Evolutionary conservation across 2,888 invertebrate species (phyloP), one percentile per base, ranked within the genome.

Genomic region (Xestia ashworthii): DNA sequence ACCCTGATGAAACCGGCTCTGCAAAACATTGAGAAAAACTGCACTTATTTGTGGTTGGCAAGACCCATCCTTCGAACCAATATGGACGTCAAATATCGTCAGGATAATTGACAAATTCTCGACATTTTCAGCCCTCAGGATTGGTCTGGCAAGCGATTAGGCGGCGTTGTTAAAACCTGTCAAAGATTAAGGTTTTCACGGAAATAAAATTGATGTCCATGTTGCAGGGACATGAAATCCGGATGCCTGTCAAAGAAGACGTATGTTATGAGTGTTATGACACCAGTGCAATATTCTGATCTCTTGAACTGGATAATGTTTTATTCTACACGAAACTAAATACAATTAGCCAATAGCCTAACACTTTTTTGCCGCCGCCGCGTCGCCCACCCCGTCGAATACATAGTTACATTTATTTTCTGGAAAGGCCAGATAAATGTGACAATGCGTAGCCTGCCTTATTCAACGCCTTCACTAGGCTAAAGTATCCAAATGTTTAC

Each of bases 1-100:
- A 83, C 81, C 77, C 84, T 86, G 87, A 89, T 84, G 85, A 82
- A 85, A 84, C 84, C 81, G 81, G 85, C 81, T 88, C 62, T 48
- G 71, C 80, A 82, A 88, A n/a, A 89, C 76, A 83, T 74, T 60
- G 67, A 80, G 73, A 80, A 60, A 76, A 76, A 73, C 76, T 16
- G 50, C 46, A 38, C 68, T 70, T 83, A 78, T 89, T 87, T 84
- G 83, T 81, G 84, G 69, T 82, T 82, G 77, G 78, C 74, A 76
- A 83, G 25, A 74, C 67, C 62, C 71, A 78, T 80, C 81, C 62
- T 77, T 74, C 55, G 62, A 78, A 71, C 74, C 79, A 76, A 77
- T 69, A 83, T 79, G 80, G 65, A 65, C 78, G 73, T 71, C 66
- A 76, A 80, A 76, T 78, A 71, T 79, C 71, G 53, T 68, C 67